Base-by-base conservation (phyloP, 2,113 vertebrate species). In the Neolamprologus kungweensis region DNA sequence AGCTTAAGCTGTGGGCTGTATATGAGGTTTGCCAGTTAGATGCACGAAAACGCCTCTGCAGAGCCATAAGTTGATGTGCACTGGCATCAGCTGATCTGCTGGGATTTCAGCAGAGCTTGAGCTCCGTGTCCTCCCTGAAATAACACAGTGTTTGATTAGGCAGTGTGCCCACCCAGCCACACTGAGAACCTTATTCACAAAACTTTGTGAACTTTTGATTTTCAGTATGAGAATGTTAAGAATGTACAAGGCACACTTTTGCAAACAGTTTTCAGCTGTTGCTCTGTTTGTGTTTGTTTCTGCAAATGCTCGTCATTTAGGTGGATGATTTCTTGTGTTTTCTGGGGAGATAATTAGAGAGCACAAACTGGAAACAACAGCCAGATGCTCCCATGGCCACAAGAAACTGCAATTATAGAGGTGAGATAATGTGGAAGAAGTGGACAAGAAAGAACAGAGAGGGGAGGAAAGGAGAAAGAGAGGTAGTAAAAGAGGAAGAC, bases 341-440 rank as follows among this genome's bases (percentile, higher is more conserved):
- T 81, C 12, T 16, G 68, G 45, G 7, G 14, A 51, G 54, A 80
- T 87, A 89, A 92, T 94, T 85, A 92, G 23, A 94, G 81, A 86
- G 89, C 47, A 91, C 63, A 55, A 88, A 42, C 86, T 83, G 68
- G 37, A 89, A 87, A 93, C 87, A 91, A 87, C 86, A 87, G 81
- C 42, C 78, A 47, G 79, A 26, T 7, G 33, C 85, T 83, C 51
- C 82, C 45, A 40, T 58, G 3, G 82, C 88, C 90, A n/a, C 35
- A 6, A 86, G 83, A 83, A 6, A 87, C 35, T 19, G 1, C 68
- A 84, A 87, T 89, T 85, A 85, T 3, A 84, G 84, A 87, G 88
- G 75, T 53, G 87, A 83, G 55, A 92, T 84, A 81, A 80, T 75
- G 63, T 17, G 5, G 26, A 13, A 31, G 75, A 19, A 31, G 21